A percentile compares a stretch with the other conserved stretches of the same genome.
Evolutionary conservation across 2,113 vertebrate genomes (phyloP).

Genomic region (Neotoma lepida): DNA sequence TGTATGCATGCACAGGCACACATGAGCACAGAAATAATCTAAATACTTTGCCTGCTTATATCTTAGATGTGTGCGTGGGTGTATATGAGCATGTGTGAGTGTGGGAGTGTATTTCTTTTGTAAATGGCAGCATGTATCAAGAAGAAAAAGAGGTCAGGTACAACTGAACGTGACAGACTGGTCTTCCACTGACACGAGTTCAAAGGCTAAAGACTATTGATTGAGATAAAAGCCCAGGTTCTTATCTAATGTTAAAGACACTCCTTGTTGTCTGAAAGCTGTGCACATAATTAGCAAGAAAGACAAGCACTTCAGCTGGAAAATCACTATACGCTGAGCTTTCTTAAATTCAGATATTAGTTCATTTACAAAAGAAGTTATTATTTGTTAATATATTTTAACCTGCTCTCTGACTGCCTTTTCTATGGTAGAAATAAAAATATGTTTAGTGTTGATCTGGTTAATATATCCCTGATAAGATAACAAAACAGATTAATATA

Average conservation of each 20-base stretch:
- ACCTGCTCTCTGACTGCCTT: constrained; percentile 81
- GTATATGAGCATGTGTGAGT: constrained; percentile 66
- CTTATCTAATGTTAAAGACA: constrained; percentile 91
- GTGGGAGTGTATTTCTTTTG: constrained; percentile 82
- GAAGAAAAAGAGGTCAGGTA: constrained; percentile 88
- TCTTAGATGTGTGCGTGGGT: constrained; percentile 22
- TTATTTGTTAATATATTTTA: constrained; percentile 86
- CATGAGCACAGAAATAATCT: constrained; percentile 71
- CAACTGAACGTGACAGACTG: constrained; percentile 86
- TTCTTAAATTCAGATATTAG: constrained; percentile 86
- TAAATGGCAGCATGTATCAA: constrained; percentile 86
- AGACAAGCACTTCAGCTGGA: constrained; percentile 84
- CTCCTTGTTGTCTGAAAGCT: constrained; percentile 88
- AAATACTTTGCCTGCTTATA: constrained; percentile 77
- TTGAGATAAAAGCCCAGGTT: constrained; percentile 90
- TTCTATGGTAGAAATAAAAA: constrained; percentile 83
- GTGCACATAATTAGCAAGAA: constrained; percentile 87
- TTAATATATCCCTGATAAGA: constrained; percentile 81
- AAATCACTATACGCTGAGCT: constrained; percentile 86
- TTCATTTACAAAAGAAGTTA: constrained; percentile 86
- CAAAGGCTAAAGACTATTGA: constrained; percentile 93
- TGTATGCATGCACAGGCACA: constrained; percentile 9
- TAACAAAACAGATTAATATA: constrained; percentile 84
- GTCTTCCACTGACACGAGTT: constrained; percentile 87
- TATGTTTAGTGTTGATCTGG: constrained; percentile 69